Percentiles rank a stretch among this genome's conserved stretches.
Evolutionary conservation across 2,797 vertebrate genomes (phyloP).

Genomic region (Brachyalestes nurse): DNA sequence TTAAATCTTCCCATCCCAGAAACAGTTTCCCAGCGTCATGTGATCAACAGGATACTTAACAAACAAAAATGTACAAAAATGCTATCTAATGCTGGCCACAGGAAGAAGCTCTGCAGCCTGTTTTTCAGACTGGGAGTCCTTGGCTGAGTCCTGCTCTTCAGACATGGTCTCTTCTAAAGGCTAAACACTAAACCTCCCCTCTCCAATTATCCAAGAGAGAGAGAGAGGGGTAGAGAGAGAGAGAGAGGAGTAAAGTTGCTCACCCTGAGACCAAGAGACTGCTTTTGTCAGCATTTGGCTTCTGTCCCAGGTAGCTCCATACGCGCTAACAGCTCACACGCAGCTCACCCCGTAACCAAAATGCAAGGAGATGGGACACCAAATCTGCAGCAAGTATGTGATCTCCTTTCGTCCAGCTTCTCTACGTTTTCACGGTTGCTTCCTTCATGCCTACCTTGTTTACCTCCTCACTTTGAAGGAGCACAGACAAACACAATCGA

Average conservation of each 20-base stretch:
- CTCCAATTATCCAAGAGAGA: not conserved
- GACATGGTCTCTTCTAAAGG: not conserved
- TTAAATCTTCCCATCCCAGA: too few species aligned
- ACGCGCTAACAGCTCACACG: too few species aligned
- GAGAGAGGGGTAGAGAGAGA: slow-evolving; percentile 14
- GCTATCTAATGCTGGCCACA: not conserved
- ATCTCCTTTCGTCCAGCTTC: not conserved
- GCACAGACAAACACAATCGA: not conserved
- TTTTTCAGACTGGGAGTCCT: not conserved
- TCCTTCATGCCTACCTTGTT: not conserved
- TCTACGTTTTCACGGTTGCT: not conserved
- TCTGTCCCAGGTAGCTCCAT: slow-evolving; percentile 65
- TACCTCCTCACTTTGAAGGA: not conserved
- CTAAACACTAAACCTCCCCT: slow-evolving; percentile 24
- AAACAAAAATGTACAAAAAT: too few species aligned
- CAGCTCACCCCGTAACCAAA: not conserved
- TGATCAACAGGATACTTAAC: too few species aligned
- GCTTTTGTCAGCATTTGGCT: slow-evolving; percentile 63
- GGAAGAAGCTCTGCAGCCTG: not conserved
- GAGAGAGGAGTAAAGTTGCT: slow-evolving; percentile 67
- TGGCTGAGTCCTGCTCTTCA: not conserved
- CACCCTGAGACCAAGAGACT: slow-evolving; percentile 58
- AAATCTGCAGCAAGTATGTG: not conserved
- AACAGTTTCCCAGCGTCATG: too few species aligned
- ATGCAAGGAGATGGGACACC: not conserved